Conservation (phyloP, 2,888 invertebrate species). For the Epistrophe grossulariae region DNA sequence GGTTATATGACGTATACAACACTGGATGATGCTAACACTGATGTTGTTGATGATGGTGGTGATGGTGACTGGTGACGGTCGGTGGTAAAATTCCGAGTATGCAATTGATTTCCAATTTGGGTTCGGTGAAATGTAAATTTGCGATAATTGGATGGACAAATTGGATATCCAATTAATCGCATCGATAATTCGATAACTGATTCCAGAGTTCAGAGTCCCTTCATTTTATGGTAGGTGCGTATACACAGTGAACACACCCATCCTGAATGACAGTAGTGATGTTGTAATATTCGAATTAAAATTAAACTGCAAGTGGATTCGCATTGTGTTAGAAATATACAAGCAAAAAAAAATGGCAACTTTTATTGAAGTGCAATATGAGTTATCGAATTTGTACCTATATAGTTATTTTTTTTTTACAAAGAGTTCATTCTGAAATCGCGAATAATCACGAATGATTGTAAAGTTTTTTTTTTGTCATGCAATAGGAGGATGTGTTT, state of each 20-base stretch:
- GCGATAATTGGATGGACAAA: constrained; percentile 76
- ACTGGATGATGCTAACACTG: not conserved
- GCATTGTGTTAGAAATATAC: constrained; percentile 10
- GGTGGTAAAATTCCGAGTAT: constrained; percentile 49
- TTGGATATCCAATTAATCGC: constrained; percentile 76
- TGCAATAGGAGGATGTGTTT: no score
- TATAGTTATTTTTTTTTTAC: not conserved
- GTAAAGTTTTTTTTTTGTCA: not conserved
- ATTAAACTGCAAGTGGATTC: constrained; percentile 2
- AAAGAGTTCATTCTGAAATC: not conserved
- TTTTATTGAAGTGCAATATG: constrained; percentile 9
- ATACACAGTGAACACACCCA: not conserved
- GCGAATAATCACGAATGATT: not conserved
- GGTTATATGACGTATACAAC: not conserved
- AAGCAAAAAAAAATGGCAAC: not conserved
- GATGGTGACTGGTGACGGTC: constrained; percentile 1
- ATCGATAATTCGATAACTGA: constrained; percentile 76
- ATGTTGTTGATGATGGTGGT: constrained; percentile 2
- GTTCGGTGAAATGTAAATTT: constrained; percentile 76
- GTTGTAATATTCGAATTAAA: constrained; percentile 28
- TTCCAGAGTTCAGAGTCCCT: constrained; percentile 57
- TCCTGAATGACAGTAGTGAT: not conserved
- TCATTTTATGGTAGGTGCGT: constrained; percentile 48
- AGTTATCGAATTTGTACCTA: not conserved
- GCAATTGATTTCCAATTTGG: constrained; percentile 76